These are phyloP conservation scores for Salvelinus fontinalis DNA, from an alignment of 2,113 vertebrate species.

Conservation along the genomic window DNA sequence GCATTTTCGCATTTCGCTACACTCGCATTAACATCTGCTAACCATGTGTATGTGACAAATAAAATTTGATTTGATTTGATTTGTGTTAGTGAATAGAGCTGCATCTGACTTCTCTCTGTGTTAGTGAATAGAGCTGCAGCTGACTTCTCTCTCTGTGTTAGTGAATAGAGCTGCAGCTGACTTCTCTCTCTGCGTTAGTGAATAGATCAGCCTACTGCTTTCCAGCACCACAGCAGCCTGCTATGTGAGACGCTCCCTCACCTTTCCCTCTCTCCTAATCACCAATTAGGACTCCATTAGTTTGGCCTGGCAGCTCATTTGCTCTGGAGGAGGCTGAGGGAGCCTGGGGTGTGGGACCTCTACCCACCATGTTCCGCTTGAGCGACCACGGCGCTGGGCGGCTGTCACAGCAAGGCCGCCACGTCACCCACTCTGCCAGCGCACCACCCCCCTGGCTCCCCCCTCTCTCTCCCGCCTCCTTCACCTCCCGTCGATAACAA, in stretches of 20 bases:
- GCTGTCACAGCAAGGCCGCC: slow-evolving; percentile 77
- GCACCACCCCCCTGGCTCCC: slow-evolving; percentile 13
- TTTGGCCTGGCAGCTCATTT: slow-evolving; percentile 93
- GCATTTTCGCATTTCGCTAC: too few relatives aligned
- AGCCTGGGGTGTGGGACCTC: slow-evolving; percentile 82
- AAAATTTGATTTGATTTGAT: too few relatives aligned
- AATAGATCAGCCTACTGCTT: slow-evolving; percentile 70
- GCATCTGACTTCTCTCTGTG: too few relatives aligned
- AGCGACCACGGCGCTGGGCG: slow-evolving; percentile 68
- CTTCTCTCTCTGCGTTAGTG: slow-evolving; percentile 27
- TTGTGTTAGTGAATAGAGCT: too few relatives aligned
- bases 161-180: neutral
- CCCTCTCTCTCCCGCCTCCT: slow-evolving; percentile 21
- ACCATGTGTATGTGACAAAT: too few relatives aligned
- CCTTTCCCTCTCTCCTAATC: slow-evolving; percentile 87
- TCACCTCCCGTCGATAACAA: slow-evolving; percentile 65
- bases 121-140: too few relatives aligned
- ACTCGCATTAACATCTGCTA: too few relatives aligned
- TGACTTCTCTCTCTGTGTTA: too few relatives aligned
- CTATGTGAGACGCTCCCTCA: slow-evolving; percentile 61
- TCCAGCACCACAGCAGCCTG: slow-evolving; percentile 47
- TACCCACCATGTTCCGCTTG: slow-evolving; percentile 83
- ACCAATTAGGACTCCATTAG: slow-evolving; percentile 99
- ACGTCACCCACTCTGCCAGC: slow-evolving; percentile 30
- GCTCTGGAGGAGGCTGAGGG: slow-evolving; percentile 81